Percentiles rank a stretch among this genome's conserved stretches.
These are phyloP conservation scores for Salarias fasciatus DNA, from an alignment of 2,797 vertebrate species.

Conservation along the genomic window DNA sequence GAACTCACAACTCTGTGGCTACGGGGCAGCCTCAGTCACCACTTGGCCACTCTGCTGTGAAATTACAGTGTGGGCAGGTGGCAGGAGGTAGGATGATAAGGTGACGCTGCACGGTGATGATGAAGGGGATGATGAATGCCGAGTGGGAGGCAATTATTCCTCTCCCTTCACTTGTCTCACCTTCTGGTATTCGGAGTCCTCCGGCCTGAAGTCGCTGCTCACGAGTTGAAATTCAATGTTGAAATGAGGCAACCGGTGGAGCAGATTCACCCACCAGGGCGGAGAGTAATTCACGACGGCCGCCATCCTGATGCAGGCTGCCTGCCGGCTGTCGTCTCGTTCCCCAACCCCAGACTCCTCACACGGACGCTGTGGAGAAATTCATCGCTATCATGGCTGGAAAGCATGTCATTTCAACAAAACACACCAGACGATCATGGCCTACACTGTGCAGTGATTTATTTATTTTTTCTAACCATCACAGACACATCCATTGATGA, in stretches of 20 bases:
- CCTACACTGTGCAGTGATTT: too few relatives aligned
- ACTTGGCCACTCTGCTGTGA: conserved; percentile 50
- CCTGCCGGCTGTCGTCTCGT: conserved; percentile 35
- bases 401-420: neutral
- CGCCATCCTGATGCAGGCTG: conserved; percentile 80
- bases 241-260: conserved; percentile 93
- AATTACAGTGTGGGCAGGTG: conserved; percentile 44
- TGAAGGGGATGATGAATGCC: conserved; percentile 41
- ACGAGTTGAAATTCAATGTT: conserved; percentile 89
- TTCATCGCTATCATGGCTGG: neutral
- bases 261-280: conserved; percentile 94
- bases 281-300: conserved; percentile 91
- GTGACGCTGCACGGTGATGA: conserved; percentile 24
- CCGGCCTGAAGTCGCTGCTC: conserved; percentile 89
- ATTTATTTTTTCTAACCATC: too few relatives aligned
- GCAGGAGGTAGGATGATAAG: conserved; percentile 35
- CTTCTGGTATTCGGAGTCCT: conserved; percentile 93
- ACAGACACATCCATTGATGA: too few relatives aligned
- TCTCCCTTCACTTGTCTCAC: conserved; percentile 70
- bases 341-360: conserved; percentile 33
- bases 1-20: conserved; percentile 37
- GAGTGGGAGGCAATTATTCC: conserved; percentile 45
- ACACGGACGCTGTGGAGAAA: conserved; percentile 54
- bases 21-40: conserved; percentile 40
- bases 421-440: too few relatives aligned